phyloP scores from a whole-genome alignment of 2,113 vertebrate genomes.

The Setophaga kirtlandii region DNA sequence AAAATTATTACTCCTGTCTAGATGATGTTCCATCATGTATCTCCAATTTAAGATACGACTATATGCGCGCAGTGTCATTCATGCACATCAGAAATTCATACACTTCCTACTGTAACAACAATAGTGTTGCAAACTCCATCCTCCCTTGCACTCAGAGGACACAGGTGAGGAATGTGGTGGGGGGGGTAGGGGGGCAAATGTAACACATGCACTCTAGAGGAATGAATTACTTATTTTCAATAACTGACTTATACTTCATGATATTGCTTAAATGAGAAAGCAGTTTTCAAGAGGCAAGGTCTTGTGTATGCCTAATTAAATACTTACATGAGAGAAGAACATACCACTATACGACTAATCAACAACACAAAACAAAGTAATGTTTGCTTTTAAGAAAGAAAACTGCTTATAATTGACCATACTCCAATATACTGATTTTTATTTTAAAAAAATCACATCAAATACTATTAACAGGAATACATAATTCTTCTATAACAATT shows the following conservation, averaged over 20 bases:
- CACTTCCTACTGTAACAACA: neutral
- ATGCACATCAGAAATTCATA: neutral
- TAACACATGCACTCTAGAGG: accelerated
- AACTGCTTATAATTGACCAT: neutral
- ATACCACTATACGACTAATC: neutral
- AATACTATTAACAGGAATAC: neutral
- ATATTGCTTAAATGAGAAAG: neutral
- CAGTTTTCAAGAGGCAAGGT: neutral
- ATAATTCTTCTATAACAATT: neutral
- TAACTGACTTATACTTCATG: neutral
- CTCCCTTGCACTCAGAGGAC: neutral
- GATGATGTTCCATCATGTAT: neutral
- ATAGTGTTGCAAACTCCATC: neutral
- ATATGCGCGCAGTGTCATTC: neutral
- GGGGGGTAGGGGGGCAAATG: neutral
- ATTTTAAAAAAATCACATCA: neutral
- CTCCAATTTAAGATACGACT: neutral
- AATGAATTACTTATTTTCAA: neutral
- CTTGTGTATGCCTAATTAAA: neutral
- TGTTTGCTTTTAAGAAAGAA: neutral
- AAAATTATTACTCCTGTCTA: neutral
- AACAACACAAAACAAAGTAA: neutral
- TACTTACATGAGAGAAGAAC: neutral
- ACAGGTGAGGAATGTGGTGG: neutral
- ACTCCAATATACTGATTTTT: neutral